Evolutionary conservation across 1,140 invertebrate genomes (phyloP).

Genomic region (Panulirus ornatus): DNA sequence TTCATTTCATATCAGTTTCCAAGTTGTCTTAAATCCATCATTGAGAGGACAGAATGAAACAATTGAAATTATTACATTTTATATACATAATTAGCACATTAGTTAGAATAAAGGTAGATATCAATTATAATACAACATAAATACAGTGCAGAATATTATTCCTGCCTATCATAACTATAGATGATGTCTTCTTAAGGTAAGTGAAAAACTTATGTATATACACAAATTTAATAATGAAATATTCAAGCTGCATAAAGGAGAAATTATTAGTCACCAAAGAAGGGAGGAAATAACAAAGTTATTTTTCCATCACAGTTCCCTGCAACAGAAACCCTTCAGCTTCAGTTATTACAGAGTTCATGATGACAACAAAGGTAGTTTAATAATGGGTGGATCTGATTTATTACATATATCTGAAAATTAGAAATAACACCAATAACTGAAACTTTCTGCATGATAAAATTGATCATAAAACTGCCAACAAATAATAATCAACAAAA

Average conservation of each 20-base stretch:
- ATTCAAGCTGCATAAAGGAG: constrained; percentile 5
- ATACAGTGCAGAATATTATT: too few relatives aligned
- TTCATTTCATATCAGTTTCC: too few relatives aligned
- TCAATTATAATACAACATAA: too few relatives aligned
- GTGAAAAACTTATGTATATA: not conserved
- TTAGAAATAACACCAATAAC: not conserved
- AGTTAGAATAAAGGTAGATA: too few relatives aligned
- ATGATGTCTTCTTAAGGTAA: too few relatives aligned
- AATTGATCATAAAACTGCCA: not conserved
- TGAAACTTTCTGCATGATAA: not conserved
- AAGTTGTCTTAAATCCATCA: too few relatives aligned
- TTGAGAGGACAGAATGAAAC: too few relatives aligned
- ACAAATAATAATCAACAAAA: constrained; percentile 7
- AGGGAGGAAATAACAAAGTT: not conserved
- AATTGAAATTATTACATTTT: too few relatives aligned
- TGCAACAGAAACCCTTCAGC: not conserved
- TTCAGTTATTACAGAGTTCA: not conserved
- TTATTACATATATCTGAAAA: not conserved
- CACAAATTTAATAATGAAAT: constrained; percentile 19
- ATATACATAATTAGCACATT: too few relatives aligned
- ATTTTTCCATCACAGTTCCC: not conserved
- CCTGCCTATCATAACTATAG: too few relatives aligned
- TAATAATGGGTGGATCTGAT: not conserved
- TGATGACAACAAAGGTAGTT: not conserved
- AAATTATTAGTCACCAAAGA: not conserved